Evolutionary conservation across 2,797 vertebrate species (phyloP), one percentile per base, ranked within the genome.

Genomic region (Rallus crepitans): DNA sequence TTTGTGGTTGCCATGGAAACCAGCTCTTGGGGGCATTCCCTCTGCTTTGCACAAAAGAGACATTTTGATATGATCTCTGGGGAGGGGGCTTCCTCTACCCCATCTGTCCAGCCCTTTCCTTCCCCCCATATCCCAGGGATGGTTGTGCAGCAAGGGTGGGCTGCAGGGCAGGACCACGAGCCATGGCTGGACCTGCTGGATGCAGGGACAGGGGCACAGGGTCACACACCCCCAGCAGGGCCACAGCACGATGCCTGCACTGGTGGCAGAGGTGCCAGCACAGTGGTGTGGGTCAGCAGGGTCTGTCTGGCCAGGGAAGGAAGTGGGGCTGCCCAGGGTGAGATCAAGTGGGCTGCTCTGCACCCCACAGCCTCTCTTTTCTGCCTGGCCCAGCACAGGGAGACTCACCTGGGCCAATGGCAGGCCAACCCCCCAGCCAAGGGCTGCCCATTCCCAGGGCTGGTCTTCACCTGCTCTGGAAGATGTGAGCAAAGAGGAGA

Each of bases 1-100:
- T 98, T 98, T 98, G 97, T 97, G 95, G 98, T 98, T 97, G 94
- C 98, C 96, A 93, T 97, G 96, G 98, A 96, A 98, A 98, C 97
- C 82, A 96, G 98, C 97, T 98, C 97, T 97, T 96, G 97, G 97
- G 97, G 97, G 95, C 96, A 97, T 96, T 97, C 95, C 97, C 96
- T 97, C 94, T 52, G 94, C 96, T 95, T 96, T 48, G 96, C 97
- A 97, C 97, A 98, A 98, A 98, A 98, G 97, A 97, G 96, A 98
- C 91, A 94, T 97, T 97, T 97, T 91, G 96, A 97, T 97, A 97
- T 85, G 89, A 97, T 98, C 97, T 98, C 96, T 75, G 83, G 88
- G 93, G 95, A 92, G 80, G 85, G 85, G 80, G 77, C 53, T 52
- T 79, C 84, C 89, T 91, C 93, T 28, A 18, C 80, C 42, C 64